phyloP scores from a whole-genome alignment of 2,797 vertebrate genomes.

The Pangasius djambal region DNA sequence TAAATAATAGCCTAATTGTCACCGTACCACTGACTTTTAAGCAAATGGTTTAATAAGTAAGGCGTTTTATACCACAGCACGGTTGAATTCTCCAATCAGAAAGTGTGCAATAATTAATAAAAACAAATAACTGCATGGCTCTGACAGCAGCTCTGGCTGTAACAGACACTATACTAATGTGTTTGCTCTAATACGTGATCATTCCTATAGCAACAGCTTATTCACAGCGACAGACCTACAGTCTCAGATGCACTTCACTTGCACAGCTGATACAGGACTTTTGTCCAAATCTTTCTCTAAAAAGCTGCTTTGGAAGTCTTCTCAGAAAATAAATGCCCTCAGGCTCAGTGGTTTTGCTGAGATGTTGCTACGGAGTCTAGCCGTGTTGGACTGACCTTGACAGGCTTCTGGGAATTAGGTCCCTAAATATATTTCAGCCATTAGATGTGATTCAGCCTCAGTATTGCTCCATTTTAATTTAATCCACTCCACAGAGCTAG shows the following conservation, averaged over 20 bases:
- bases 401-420: background rate
- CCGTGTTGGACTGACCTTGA: background rate
- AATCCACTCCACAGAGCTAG: background rate
- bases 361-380: background rate
- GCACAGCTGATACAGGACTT: background rate
- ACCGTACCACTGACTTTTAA: background rate
- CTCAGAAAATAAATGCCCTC: background rate
- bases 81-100: background rate
- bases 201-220: background rate
- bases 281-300: background rate
- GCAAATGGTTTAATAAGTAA: background rate
- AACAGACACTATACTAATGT: background rate
- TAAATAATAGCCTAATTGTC: background rate
- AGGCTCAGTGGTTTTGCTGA: background rate
- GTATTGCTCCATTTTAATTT: slow-evolving; percentile 6
- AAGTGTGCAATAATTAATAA: background rate
- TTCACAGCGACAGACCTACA: background rate
- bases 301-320: background rate
- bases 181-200: background rate
- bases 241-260: background rate
- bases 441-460: background rate
- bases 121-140: background rate
- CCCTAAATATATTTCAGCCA: background rate
- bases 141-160: background rate
- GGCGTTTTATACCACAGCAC: background rate